Evolutionary conservation across 2,888 invertebrate genomes (phyloP).

Genomic region (Phortica okadai): DNA sequence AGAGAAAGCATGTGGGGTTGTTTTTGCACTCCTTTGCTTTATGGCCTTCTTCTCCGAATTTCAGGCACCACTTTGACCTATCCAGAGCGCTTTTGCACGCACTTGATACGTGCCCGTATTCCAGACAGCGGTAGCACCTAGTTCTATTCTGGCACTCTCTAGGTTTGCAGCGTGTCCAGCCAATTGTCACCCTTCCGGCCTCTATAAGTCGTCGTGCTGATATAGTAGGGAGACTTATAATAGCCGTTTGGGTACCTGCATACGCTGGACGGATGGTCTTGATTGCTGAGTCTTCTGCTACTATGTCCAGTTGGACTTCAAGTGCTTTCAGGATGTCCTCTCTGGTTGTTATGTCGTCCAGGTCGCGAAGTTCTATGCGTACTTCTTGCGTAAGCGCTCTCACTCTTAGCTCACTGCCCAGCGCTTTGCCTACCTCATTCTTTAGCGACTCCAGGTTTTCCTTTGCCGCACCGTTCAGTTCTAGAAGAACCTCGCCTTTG

Average conservation of each 20-base stretch:
- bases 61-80: neutral
- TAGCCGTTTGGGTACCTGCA: neutral
- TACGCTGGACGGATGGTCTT: neutral
- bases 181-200: neutral
- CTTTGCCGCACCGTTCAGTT: neutral
- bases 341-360: neutral
- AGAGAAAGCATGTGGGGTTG: neutral
- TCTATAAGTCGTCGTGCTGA: too few species aligned
- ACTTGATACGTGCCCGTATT: neutral
- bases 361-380: neutral
- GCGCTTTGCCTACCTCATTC: neutral
- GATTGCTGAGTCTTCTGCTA: neutral
- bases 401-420: neutral
- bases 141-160: neutral
- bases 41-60: conserved; percentile 12
- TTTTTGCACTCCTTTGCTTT: neutral
- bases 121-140: neutral
- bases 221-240: neutral
- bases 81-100: neutral
- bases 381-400: neutral
- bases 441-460: neutral
- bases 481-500: neutral
- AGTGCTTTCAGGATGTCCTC: neutral
- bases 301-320: neutral
- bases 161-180: neutral